Conservation (phyloP, 1,140 invertebrate genomes). For the Armadillidium nasatum region DNA sequence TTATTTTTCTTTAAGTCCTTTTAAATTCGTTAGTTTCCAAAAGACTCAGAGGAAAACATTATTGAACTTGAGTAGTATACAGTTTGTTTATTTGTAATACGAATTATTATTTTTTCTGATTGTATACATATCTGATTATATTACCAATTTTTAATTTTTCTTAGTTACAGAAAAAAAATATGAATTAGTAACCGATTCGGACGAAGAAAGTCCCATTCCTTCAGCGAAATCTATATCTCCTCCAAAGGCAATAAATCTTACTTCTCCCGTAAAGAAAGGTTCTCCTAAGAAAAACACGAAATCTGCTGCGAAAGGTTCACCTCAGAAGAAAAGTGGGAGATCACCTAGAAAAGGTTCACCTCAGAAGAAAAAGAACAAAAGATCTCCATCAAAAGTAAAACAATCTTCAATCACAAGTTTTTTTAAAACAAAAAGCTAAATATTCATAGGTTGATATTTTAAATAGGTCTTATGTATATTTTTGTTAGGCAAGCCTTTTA, state of each 20-base stretch:
- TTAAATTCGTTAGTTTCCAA: no score
- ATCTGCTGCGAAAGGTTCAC: background rate
- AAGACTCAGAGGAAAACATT: no score
- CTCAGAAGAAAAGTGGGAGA: background rate
- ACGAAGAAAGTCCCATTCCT: background rate
- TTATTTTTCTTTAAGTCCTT: no score
- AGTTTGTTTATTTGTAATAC: no score
- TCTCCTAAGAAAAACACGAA: background rate
- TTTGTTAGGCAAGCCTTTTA: no score
- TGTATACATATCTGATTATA: no score
- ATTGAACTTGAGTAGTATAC: no score
- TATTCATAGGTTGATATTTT: no score
- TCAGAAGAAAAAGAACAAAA: background rate
- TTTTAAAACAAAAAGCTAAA: background rate
- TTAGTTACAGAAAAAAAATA: background rate
- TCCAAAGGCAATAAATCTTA: background rate
- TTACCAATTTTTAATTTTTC: no score
- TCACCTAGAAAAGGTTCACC: background rate
- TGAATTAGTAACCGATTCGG: background rate
- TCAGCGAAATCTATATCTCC: no score
- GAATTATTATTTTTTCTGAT: no score
- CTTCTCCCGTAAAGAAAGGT: background rate
- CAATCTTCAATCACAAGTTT: slow-evolving; percentile 3
- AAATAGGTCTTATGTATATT: no score
- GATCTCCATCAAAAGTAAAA: background rate